A percentile compares a stretch with the other conserved stretches of the same genome.
These are phyloP conservation scores for Anthophora plumipes DNA, from an alignment of 2,888 invertebrate species.

Conservation along the genomic window DNA sequence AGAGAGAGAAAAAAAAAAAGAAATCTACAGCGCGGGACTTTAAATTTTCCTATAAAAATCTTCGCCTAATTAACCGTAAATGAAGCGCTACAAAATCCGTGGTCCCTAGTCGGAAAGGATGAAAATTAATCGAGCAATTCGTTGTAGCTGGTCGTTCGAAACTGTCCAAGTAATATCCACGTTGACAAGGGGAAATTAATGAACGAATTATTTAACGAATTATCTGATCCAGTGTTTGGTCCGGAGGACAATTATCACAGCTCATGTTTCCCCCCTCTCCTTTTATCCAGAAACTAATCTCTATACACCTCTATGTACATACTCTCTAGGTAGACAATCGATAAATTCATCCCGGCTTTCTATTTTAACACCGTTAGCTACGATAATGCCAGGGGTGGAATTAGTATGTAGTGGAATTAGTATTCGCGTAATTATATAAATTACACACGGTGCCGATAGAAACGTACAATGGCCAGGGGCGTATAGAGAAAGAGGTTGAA, in stretches of 20 bases:
- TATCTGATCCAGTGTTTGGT: constrained; percentile 5
- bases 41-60: no score
- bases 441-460: constrained; percentile 13
- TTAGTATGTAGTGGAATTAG: constrained; percentile 40
- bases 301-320: neutral
- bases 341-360: constrained; percentile 42
- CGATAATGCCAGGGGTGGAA: no score
- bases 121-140: constrained; percentile 2
- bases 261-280: neutral
- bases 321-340: no score
- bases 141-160: neutral
- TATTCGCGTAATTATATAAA: constrained; percentile 44
- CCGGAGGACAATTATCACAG: neutral
- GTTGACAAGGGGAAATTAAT: constrained; percentile 26
- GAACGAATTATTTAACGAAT: constrained; percentile 38
- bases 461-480: no score
- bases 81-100: no score
- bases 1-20: no score
- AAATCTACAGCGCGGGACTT: no score
- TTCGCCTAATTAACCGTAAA: no score
- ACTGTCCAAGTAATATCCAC: neutral
- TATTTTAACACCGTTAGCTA: constrained; percentile 18
- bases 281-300: constrained; percentile 42
- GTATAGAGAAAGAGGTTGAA: no score
- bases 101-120: no score